These are phyloP conservation scores for Ectropis crepuscularia DNA, from an alignment of 2,888 invertebrate species.

Conservation along the genomic window DNA sequence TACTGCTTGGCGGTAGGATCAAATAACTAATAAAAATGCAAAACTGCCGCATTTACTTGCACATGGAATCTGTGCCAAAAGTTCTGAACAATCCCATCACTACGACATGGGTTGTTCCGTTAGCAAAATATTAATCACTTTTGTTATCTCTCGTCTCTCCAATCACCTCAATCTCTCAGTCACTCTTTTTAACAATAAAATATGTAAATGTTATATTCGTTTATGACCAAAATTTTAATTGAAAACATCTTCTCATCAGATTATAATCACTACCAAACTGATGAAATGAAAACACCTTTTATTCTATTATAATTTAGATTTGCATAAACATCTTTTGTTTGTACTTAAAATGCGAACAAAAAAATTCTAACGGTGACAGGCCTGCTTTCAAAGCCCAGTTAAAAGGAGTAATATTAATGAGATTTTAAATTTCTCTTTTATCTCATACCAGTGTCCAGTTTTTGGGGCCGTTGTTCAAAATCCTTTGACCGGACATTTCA, in stretches of 20 bases:
- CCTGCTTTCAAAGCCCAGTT: conserved; percentile 50
- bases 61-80: no score
- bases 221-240: conserved; percentile 1
- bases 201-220: no score
- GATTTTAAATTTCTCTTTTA: conserved; percentile 62
- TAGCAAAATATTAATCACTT: no score
- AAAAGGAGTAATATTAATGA: conserved; percentile 43
- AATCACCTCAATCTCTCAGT: no score
- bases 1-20: no score
- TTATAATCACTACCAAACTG: background rate
- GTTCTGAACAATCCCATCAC: no score
- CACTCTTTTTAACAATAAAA: no score
- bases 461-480: conserved; percentile 67
- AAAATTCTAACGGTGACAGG: conserved; percentile 31
- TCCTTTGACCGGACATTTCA: conserved; percentile 73
- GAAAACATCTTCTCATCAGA: no score
- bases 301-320: conserved; percentile 16
- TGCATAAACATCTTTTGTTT: conserved; percentile 29
- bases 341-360: conserved; percentile 20
- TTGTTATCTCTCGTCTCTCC: no score
- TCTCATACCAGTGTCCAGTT: conserved; percentile 65
- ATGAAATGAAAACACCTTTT: conserved; percentile 5
- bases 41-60: no score
- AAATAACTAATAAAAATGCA: no score
- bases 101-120: no score